Evolutionary conservation across 2,113 vertebrate genomes (phyloP).

Genomic region (Centropristis striata): DNA sequence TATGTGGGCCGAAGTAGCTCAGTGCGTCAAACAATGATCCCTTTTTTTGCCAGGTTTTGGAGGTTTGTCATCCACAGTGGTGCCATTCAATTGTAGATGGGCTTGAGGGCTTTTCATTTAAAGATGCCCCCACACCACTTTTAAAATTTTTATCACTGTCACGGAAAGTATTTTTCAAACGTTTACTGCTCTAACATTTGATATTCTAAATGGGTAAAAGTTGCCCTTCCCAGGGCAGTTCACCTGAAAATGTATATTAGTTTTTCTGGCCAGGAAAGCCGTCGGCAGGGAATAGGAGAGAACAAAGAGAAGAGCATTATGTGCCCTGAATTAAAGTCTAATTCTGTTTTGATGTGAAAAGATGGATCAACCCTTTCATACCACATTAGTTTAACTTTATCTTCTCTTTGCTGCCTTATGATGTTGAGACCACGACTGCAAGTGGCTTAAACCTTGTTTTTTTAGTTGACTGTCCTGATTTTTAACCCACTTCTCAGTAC

Average conservation of each 20-base stretch:
- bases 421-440: background rate
- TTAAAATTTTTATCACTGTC: conserved; percentile 2
- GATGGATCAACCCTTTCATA: conserved; percentile 8
- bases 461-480: background rate
- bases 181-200: conserved; percentile 33
- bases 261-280: conserved; percentile 41
- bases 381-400: conserved; percentile 15
- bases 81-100: background rate
- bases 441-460: background rate
- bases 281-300: conserved; percentile 26
- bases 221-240: conserved; percentile 16
- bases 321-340: conserved; percentile 51
- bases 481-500: background rate
- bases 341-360: conserved; percentile 45
- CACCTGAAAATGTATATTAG: conserved; percentile 38
- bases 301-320: conserved; percentile 56
- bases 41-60: background rate
- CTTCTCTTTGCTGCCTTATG: background rate
- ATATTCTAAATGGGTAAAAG: conserved; percentile 47
- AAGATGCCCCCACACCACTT: background rate
- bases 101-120: background rate
- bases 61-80: background rate
- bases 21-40: background rate
- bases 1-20: background rate
- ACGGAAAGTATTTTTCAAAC: conserved; percentile 10